Base-by-base conservation (phyloP, 2,888 invertebrate species). In the Eilema griseolum region DNA sequence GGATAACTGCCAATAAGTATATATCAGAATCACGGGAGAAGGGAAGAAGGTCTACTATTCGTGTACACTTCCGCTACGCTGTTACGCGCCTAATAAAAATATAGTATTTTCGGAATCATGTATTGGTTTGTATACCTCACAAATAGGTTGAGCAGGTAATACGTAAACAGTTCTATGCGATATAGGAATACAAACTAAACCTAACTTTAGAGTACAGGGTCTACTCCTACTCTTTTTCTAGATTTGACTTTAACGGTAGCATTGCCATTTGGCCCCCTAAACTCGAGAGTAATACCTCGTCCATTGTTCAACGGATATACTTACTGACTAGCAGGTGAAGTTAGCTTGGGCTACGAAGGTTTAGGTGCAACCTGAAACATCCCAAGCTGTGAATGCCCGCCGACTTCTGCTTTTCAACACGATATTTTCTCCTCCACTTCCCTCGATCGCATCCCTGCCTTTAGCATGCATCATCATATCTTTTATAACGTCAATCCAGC, bases 1-100 rank as follows among this genome's bases (percentile, higher is more conserved):
- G 92, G 92, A 89, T 80, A 81, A 77, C 70, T 76, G 91, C 92
- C 91, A 92, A 88, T 85, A 41, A 41, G 41, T 41, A 82, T 75
- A 77, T 84, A 87, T 77, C 83, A 79, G 79, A 79, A 80, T 72
- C 74, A 80, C 80, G 77, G 75, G 79, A 80, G 85, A 88, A 85
- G 75, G 76, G 76, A 81, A 77, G 57, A 72, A 65, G 66, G 73
- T 74, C 71, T 74, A 74, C 71, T 70, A 83, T 80, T 82, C 74
- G 59, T 77, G 60, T 77, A 69, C 66, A 77, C 78, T 84, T 85
- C 85, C 81, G 74, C 70, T 75, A 74, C 74, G 65, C 70, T 61
- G 60, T 69, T 66, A 56, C 52, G 37, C 31, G 52, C 37, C 71
- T 73, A 65, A 74, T 75, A 77, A 75, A 75, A 80, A 74, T 61